Conservation (phyloP, 2,888 invertebrate genomes). For the Epinotia nisella region DNA sequence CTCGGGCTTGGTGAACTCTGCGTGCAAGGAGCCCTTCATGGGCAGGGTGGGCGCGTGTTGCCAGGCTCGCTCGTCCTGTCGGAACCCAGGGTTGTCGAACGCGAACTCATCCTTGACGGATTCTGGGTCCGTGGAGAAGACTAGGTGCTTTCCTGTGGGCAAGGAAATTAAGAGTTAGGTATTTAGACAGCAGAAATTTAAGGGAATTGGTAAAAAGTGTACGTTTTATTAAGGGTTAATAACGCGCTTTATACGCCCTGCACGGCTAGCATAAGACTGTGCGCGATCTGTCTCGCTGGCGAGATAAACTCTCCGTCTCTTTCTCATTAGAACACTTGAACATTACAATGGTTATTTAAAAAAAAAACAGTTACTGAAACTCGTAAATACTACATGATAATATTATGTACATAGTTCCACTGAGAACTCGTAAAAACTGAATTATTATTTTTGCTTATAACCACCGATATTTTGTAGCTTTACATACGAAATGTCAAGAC, state of each 20-base stretch:
- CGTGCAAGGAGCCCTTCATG: constrained; percentile 68
- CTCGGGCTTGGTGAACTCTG: constrained; percentile 77
- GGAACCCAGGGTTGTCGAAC: constrained; percentile 92
- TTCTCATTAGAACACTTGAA: too few relatives aligned
- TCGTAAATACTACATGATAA: not conserved
- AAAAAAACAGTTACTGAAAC: not conserved
- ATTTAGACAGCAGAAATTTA: constrained; percentile 27
- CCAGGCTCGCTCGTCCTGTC: constrained; percentile 78
- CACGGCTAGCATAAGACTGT: too few relatives aligned
- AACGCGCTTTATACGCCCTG: too few relatives aligned
- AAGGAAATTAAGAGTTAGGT: constrained; percentile 47
- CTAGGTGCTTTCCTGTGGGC: constrained; percentile 87
- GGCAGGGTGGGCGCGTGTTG: constrained; percentile 78
- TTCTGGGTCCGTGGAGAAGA: constrained; percentile 90
- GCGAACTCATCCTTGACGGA: constrained; percentile 91
- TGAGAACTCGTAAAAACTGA: not conserved
- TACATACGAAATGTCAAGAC: constrained; percentile 1
- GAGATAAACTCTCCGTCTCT: too few relatives aligned
- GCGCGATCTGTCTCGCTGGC: too few relatives aligned
- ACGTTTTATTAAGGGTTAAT: too few relatives aligned
- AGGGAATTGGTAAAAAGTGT: not conserved
- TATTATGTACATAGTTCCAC: too few relatives aligned
- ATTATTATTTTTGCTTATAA: not conserved
- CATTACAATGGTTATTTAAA: not conserved
- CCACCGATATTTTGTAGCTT: not conserved